Evolutionary conservation across 2,113 vertebrate species (phyloP).

Genomic region (Hippocampus zosterae): DNA sequence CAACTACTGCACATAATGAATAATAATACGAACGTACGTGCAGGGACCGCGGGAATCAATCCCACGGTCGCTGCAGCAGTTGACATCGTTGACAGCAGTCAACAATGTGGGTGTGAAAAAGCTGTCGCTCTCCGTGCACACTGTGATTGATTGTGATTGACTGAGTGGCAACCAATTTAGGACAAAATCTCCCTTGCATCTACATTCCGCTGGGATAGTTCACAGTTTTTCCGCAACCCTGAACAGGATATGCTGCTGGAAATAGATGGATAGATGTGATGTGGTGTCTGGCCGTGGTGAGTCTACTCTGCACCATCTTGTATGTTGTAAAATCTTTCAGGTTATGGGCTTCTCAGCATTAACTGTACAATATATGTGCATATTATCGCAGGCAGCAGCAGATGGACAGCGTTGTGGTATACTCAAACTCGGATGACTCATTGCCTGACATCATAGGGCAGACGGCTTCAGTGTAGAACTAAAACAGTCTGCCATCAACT

Average conservation of each 20-base stretch:
- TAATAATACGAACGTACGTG: not conserved
- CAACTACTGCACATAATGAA: not conserved
- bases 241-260: not conserved
- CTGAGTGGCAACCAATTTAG: not conserved
- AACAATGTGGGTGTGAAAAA: not conserved
- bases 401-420: conserved; percentile 38
- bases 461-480: conserved; percentile 31
- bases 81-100: no score
- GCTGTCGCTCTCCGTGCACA: not conserved
- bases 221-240: not conserved
- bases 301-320: not conserved
- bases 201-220: not conserved
- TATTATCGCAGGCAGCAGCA: conserved; percentile 17
- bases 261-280: not conserved
- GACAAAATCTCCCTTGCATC: not conserved
- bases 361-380: not conserved
- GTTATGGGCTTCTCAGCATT: not conserved
- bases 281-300: not conserved
- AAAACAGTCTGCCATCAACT: conserved; percentile 37
- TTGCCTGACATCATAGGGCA: conserved; percentile 47
- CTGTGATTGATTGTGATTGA: not conserved
- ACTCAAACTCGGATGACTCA: conserved; percentile 43
- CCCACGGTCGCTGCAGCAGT: no score
- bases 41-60: not conserved
- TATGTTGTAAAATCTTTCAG: not conserved